Evolutionary conservation across 2,113 vertebrate genomes (phyloP).

Genomic region (Chloropsis hardwickii): DNA sequence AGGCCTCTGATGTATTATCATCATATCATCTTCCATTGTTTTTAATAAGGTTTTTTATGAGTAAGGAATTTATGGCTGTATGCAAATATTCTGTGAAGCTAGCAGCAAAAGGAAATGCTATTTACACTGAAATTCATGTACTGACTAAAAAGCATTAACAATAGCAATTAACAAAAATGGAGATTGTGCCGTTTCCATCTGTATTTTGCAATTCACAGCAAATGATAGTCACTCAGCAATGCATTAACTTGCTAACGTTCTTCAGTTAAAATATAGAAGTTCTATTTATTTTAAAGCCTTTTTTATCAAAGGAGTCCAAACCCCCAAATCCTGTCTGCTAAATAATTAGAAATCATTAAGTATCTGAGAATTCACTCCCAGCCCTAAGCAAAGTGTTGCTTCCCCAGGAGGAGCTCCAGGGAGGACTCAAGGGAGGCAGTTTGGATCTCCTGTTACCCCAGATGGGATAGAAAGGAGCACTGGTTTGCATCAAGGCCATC

Average conservation of each 20-base stretch:
- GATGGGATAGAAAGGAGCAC: neutral
- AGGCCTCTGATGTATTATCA: conserved; percentile 12
- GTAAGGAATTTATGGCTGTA: conserved; percentile 13
- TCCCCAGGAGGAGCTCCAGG: neutral
- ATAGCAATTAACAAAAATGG: conserved; percentile 30
- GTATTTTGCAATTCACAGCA: conserved; percentile 22
- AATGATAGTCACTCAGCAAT: conserved; percentile 1
- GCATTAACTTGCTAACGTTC: neutral
- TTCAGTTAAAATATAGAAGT: neutral
- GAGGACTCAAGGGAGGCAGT: neutral
- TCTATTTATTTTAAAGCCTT: neutral
- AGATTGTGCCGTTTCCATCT: conserved; percentile 3
- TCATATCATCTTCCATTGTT: neutral
- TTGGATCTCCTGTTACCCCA: neutral
- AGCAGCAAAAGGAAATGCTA: conserved; percentile 22
- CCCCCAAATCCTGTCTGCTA: neutral
- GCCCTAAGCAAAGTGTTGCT: neutral
- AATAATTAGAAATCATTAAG: neutral
- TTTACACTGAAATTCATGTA: conserved; percentile 44
- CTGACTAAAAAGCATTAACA: conserved; percentile 45
- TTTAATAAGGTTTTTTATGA: conserved; percentile 10
- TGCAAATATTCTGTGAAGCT: conserved; percentile 24
- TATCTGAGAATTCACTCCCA: neutral
- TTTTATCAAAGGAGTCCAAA: neutral
- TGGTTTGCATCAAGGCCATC: neutral